Conservation (phyloP, 1,140 invertebrate species). For the Pentalonia nigronervosa region DNA sequence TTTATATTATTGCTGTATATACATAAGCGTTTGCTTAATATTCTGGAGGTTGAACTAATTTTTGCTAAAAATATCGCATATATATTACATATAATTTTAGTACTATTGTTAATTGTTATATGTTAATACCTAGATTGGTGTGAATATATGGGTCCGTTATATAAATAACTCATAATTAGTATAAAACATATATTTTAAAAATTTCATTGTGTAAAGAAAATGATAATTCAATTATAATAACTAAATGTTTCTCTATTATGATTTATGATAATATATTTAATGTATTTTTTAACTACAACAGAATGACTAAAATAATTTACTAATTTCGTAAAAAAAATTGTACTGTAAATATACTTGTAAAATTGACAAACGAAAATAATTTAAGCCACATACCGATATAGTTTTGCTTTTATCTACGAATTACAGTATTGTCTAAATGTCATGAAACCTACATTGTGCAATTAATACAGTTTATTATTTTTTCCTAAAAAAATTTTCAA, state of each 20-base stretch:
- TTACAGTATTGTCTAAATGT: neutral
- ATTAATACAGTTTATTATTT: neutral
- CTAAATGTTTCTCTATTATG: too few species aligned
- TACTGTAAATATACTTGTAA: too few species aligned
- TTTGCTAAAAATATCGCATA: neutral
- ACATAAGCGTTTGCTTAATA: neutral
- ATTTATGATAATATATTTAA: too few species aligned
- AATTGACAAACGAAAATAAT: neutral
- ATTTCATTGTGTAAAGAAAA: neutral
- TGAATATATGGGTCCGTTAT: neutral
- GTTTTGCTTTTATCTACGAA: neutral
- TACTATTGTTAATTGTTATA: neutral
- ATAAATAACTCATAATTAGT: neutral
- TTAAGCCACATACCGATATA: neutral
- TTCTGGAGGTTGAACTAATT: neutral
- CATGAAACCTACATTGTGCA: too few species aligned
- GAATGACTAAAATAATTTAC: too few species aligned
- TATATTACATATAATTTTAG: too few species aligned
- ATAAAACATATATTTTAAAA: neutral
- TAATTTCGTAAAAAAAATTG: too few species aligned
- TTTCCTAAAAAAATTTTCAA: neutral
- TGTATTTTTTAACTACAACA: too few species aligned
- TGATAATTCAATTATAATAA: neutral
- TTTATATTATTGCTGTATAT: neutral
- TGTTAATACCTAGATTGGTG: neutral